A percentile compares a stretch with the other conserved stretches of the same genome.
Conservation (phyloP, 1,140 invertebrate genomes). For the Drosophila nigrodunni region DNA sequence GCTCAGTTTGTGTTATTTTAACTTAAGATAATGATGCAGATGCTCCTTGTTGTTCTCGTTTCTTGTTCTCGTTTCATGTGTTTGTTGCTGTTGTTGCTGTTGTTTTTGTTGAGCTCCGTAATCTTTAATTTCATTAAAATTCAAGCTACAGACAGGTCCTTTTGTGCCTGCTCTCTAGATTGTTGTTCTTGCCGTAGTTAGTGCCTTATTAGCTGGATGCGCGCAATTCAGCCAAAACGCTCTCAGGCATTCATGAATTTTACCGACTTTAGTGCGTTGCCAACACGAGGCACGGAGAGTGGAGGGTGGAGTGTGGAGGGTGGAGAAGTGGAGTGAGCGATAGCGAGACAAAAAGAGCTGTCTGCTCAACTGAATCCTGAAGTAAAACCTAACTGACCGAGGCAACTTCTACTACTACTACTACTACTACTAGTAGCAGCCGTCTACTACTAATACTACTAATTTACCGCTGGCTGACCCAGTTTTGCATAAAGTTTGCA, state of each 20-base stretch:
- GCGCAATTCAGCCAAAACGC: constrained; percentile 57
- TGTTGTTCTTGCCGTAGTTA: constrained; percentile 51
- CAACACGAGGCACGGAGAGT: neutral
- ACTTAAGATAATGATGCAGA: constrained; percentile 33
- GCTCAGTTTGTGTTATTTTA: constrained; percentile 20
- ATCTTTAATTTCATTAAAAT: constrained; percentile 82
- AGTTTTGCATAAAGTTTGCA: constrained; percentile 8
- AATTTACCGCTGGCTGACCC: constrained; percentile 21
- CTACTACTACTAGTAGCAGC: no score
- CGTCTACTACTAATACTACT: no score
- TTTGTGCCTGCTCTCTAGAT: constrained; percentile 32
- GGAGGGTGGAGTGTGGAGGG: no score
- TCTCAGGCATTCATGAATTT: constrained; percentile 82
- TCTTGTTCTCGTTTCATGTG: neutral
- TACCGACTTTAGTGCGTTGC: constrained; percentile 68
- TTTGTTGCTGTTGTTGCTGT: constrained; percentile 1
- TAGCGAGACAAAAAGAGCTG: neutral
- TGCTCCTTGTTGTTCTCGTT: constrained; percentile 13
- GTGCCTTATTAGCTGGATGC: constrained; percentile 64
- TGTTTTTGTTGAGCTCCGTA: constrained; percentile 63
- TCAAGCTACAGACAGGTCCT: constrained; percentile 40
- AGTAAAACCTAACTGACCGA: neutral
- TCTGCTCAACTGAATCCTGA: neutral
- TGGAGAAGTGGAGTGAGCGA: neutral
- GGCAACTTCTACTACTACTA: neutral